Base-by-base conservation (phyloP, 2,797 vertebrate species). In the Pseudomugil tenellus region DNA sequence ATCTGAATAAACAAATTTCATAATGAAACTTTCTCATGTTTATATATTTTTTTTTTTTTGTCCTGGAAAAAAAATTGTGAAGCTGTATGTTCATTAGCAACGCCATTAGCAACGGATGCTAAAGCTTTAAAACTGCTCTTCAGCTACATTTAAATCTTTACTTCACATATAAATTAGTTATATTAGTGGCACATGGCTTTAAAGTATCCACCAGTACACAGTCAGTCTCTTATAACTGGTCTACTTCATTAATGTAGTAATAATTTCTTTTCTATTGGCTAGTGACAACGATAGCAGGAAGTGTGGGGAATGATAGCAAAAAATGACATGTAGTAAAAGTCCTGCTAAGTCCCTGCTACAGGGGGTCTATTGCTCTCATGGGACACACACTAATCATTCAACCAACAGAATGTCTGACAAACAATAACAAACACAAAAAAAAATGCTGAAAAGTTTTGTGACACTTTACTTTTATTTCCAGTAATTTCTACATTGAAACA, bases 1-100 rank as follows among this genome's bases (percentile, higher is more conserved):
- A 60, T 23, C 19, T 39, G 8, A 87, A 83, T 80, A 82, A 79
- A 84, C 21, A 23, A 11, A 66, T 72, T 46, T 64, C 1, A 72
- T 56, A n/a, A 43, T 7, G 0, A 66, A 62, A 37, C 12, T 6
- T 52, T 67, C 21, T 64, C 53, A 7, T 58, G 23, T 57, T 35
- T 29, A 67, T 26, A 1, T 29, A n/a, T 32, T 7, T 37, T 0
- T 12, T 6, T 14, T 16, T 66, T 35, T 21, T 46, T 46, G n/a
- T 19, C 1, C 21, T 9, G 8, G 23, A 51, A 49, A 23, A 13
- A 4, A 6, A 49, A 3, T 26, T 25, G 13, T 51, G 4, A 14
- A 51, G 48, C 23, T 26, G 9, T 53, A 23, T 53, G n/a, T 17
- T 14, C n/a, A 52, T 32, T 1, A 39, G 48, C 51, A n/a, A n/a